A percentile compares a stretch with the other conserved stretches of the same genome.
phyloP scores from a whole-genome alignment of 1,140 invertebrate species.

The Ctenoplectra terminalis region DNA sequence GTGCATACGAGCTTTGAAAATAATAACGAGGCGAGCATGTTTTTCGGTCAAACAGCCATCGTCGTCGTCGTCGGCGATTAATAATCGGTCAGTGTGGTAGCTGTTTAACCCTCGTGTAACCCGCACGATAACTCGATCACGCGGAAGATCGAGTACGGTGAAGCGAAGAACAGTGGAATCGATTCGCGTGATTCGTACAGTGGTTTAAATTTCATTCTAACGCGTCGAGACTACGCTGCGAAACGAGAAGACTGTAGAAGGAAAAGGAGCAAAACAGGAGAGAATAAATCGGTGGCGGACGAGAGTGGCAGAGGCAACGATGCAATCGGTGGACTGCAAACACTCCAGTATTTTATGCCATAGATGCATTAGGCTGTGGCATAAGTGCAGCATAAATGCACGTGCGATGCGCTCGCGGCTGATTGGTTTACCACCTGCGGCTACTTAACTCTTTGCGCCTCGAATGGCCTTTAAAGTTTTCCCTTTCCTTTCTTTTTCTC shows the following conservation, averaged over 20 bases:
- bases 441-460: conserved; percentile 43
- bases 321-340: conserved; percentile 4
- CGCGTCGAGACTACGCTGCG: neutral
- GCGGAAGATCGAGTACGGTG: neutral
- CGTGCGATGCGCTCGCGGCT: conserved; percentile 36
- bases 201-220: conserved; percentile 15
- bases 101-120: too few species aligned
- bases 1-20: too few species aligned
- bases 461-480: conserved; percentile 30
- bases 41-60: too few species aligned
- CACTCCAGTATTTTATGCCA: neutral
- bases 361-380: conserved; percentile 28
- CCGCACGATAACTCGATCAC: too few species aligned
- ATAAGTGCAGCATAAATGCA: conserved; percentile 48
- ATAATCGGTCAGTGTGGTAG: too few species aligned
- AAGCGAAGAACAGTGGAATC: conserved; percentile 5
- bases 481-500: neutral
- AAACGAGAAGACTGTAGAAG: too few species aligned
- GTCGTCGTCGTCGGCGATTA: too few species aligned
- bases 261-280: neutral
- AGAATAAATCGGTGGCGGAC: neutral
- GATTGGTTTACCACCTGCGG: conserved; percentile 59
- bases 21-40: too few species aligned
- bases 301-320: conserved; percentile 2
- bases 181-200: neutral